Conservation (phyloP, 2,797 vertebrate genomes). For the Halcyon smyrnensis region DNA sequence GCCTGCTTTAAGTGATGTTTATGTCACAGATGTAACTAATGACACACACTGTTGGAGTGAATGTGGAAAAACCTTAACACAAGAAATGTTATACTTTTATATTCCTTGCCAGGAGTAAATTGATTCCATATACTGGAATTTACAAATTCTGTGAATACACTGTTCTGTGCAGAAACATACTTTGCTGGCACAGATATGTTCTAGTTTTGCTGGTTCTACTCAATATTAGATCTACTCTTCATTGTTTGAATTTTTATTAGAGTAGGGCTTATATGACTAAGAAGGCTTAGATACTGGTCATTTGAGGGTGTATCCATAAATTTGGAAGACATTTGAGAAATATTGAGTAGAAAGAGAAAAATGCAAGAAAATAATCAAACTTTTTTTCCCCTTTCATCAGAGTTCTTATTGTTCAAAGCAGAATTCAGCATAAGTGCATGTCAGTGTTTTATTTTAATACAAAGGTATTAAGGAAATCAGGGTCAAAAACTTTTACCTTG, state of each 20-base stretch:
- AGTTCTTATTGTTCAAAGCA: neutral
- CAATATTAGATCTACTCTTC: constrained; percentile 1
- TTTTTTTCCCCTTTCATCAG: neutral
- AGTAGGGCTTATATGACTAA: neutral
- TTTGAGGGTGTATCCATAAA: neutral
- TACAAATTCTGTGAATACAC: constrained; percentile 24
- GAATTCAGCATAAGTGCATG: neutral
- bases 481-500: neutral
- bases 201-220: neutral
- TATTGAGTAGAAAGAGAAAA: neutral
- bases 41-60: constrained; percentile 61
- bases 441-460: neutral
- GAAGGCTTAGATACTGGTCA: neutral
- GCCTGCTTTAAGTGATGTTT: constrained; percentile 36
- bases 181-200: constrained; percentile 14
- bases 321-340: neutral
- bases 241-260: neutral
- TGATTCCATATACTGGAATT: constrained; percentile 66
- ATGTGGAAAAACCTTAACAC: constrained; percentile 70
- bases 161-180: constrained; percentile 30
- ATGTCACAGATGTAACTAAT: constrained; percentile 74
- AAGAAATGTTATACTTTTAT: constrained; percentile 66
- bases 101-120: constrained; percentile 70
- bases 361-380: neutral
- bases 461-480: neutral